Evolutionary conservation across 2,113 vertebrate genomes (phyloP).

Genomic region (Lamprotornis superbus): DNA sequence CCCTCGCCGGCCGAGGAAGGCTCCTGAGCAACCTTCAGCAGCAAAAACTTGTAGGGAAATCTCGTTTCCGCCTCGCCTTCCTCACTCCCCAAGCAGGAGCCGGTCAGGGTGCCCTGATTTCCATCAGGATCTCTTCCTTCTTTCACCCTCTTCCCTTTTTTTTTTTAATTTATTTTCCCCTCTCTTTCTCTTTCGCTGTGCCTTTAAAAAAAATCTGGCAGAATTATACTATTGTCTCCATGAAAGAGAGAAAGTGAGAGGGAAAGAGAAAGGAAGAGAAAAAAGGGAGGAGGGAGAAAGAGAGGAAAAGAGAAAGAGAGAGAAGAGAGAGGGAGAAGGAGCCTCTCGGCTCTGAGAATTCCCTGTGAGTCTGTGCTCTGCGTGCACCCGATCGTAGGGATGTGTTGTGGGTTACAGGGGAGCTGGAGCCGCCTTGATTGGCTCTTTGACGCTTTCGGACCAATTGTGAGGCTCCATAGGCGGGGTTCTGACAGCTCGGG

Average conservation of each 20-base stretch:
- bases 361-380: constrained; percentile 91
- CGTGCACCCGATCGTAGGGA: constrained; percentile 90
- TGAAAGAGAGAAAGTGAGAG: constrained; percentile 54
- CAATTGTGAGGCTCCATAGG: constrained; percentile 98
- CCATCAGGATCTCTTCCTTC: constrained; percentile 53
- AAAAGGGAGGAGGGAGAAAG: constrained; percentile 33
- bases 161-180: neutral
- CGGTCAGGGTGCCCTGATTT: constrained; percentile 60
- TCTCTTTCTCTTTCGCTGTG: constrained; percentile 3
- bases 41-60: constrained; percentile 66
- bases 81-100: constrained; percentile 38
- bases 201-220: neutral
- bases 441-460: constrained; percentile 99
- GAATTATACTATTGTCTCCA: neutral
- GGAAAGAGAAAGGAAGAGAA: constrained; percentile 18
- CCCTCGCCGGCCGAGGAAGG: constrained; percentile 9
- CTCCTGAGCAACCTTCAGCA: constrained; percentile 39
- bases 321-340: constrained; percentile 70
- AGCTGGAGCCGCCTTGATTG: constrained; percentile 94
- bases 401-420: constrained; percentile 88
- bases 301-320: constrained; percentile 64
- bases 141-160: constrained; percentile 13
- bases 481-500: constrained; percentile 99
- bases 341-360: constrained; percentile 86
- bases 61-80: constrained; percentile 65